Base-by-base conservation (phyloP, 2,888 invertebrate species). In the Neoascia interrupta region DNA sequence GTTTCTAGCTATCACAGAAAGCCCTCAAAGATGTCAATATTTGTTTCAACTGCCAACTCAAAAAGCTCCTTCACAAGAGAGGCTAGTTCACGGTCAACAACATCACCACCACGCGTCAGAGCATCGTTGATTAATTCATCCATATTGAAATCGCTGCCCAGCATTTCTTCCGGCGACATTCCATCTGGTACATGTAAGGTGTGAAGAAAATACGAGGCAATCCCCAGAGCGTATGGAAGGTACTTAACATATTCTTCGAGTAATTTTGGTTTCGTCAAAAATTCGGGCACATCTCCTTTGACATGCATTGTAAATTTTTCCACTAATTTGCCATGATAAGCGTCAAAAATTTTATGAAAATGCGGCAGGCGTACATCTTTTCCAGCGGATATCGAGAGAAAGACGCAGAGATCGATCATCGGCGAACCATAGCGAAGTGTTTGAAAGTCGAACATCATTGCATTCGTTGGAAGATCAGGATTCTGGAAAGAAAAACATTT, bases 391-490 rank as follows among this genome's bases (percentile, higher is more conserved):
- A 87, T 39, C 0, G 84, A 82, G 26, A 89, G 64, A 45, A 88
- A 87, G 3, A 85, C 68, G 1, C 82, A 28, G 0, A 89, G 81
- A 76, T 89, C 88, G 0, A 88, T 49, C 89, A 88, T 88, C 26
- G 88, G 89, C 10, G 89, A 88, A 5, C 84, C 83, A 34, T 86
- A 75, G 0, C 87, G 84, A 37, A 88, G 68, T 0, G 88, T 88
- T 82, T 89, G 88, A 41, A 88, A 86, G 83, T 89, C 88, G 56
- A 88, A 89, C 87, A 88, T 87, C 84, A 88, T 86, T 0, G 85
- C 82, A 1, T 84, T 86, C 2, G 70, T 43, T 0, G 89, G 87
- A 6, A 56, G 34, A 3, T 73, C 81, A 5, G 72, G 18, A 19
- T 80, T 60, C 84, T 84, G 41, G 15, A 63, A 54, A 16, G 3